Evolutionary conservation across 2,888 invertebrate genomes (phyloP).

Genomic region (Drepana falcataria): DNA sequence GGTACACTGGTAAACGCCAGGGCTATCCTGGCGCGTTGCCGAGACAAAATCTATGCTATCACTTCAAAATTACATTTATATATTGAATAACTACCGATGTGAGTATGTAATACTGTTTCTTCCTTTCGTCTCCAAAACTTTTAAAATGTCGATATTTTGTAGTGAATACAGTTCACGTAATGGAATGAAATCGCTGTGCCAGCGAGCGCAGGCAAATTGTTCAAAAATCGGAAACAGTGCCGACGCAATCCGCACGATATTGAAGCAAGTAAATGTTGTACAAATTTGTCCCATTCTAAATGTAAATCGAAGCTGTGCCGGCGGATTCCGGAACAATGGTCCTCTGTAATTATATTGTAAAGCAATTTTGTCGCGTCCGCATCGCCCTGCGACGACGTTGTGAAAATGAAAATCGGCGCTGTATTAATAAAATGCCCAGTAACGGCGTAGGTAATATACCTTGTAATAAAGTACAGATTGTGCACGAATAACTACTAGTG

Average conservation of each 20-base stretch:
- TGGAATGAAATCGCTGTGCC: neutral
- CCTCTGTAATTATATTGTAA: slow-evolving; percentile 68
- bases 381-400: slow-evolving; percentile 24
- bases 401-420: slow-evolving; percentile 51
- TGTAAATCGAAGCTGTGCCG: slow-evolving; percentile 58
- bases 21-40: too few species aligned
- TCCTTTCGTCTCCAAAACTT: too few species aligned
- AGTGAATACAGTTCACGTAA: too few species aligned
- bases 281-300: slow-evolving; percentile 52
- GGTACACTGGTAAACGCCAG: too few species aligned
- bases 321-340: slow-evolving; percentile 52
- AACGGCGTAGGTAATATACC: slow-evolving; percentile 29
- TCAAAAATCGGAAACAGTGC: slow-evolving; percentile 6
- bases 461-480: slow-evolving; percentile 47
- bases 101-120: too few species aligned
- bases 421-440: slow-evolving; percentile 41
- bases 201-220: neutral
- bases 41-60: too few species aligned
- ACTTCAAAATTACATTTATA: too few species aligned
- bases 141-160: too few species aligned
- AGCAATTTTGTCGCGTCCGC: slow-evolving; percentile 56
- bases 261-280: slow-evolving; percentile 25
- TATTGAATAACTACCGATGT: too few species aligned
- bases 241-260: slow-evolving; percentile 19
- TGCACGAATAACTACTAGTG: slow-evolving; percentile 35